A percentile compares a stretch with the other conserved stretches of the same genome.
These are phyloP conservation scores for Solen grandis DNA, from an alignment of 1,140 invertebrate genomes.

Conservation along the genomic window DNA sequence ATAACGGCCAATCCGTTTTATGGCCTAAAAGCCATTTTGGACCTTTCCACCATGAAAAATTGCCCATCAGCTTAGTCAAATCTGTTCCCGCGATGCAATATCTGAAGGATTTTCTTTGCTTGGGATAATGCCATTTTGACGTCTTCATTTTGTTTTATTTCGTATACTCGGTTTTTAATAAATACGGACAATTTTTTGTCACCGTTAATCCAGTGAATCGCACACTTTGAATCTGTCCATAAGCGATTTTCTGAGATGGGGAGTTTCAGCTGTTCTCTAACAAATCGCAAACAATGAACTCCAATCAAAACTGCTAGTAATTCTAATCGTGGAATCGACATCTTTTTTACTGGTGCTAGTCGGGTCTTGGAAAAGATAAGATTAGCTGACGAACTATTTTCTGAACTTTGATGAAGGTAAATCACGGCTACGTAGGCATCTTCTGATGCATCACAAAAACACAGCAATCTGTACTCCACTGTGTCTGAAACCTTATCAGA, in stretches of 20 bases:
- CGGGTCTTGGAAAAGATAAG: constrained; percentile 14
- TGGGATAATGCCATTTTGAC: not conserved
- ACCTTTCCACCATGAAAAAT: constrained; percentile 2
- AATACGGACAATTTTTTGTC: not conserved
- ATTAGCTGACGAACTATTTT: not conserved
- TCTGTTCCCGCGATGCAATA: constrained; percentile 5
- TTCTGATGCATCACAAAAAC: constrained; percentile 33
- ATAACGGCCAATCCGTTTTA: too few species aligned
- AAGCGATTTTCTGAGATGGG: not conserved
- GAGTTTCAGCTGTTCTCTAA: not conserved
- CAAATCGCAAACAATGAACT: not conserved
- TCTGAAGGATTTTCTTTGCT: constrained; percentile 6
- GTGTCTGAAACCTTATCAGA: not conserved
- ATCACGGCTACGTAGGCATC: constrained; percentile 6
- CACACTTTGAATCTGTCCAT: constrained; percentile 17
- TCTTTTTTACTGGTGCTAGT: not conserved
- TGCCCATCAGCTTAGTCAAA: not conserved
- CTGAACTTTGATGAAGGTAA: not conserved
- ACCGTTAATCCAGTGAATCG: not conserved
- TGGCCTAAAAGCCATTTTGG: constrained; percentile 23
- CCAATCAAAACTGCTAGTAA: constrained; percentile 18
- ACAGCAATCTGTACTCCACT: not conserved
- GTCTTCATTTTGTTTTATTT: too few species aligned
- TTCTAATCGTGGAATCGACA: constrained; percentile 7
- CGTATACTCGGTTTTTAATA: too few species aligned